phyloP scores from a whole-genome alignment of 1,140 invertebrate species.

The Lepidurus arcticus region DNA sequence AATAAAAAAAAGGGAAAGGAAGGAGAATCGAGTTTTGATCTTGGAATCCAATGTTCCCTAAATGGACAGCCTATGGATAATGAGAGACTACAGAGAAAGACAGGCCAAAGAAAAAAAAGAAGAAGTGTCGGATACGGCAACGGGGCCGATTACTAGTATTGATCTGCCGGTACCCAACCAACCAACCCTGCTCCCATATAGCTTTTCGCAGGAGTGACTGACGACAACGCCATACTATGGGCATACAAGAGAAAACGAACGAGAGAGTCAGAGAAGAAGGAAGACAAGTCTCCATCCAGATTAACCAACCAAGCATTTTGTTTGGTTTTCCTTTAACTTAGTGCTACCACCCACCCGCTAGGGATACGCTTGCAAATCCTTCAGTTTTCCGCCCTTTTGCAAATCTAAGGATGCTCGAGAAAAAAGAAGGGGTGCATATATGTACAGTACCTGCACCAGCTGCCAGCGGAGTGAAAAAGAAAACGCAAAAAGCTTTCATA shows the following conservation, averaged over 20 bases:
- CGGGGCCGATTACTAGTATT: constrained; percentile 10
- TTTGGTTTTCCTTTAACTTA: neutral
- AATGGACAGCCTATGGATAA: constrained; percentile 3
- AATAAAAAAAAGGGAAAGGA: neutral
- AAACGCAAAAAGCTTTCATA: too few species aligned
- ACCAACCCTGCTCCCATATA: neutral
- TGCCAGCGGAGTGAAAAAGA: too few species aligned
- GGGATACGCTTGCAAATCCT: neutral
- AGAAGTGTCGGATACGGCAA: neutral
- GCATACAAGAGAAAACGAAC: neutral
- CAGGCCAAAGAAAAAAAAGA: neutral
- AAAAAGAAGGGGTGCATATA: too few species aligned
- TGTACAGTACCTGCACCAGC: too few species aligned
- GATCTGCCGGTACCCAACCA: neutral
- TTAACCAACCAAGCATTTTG: constrained; percentile 16
- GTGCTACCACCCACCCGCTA: neutral
- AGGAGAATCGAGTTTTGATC: neutral
- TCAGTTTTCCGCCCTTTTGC: neutral
- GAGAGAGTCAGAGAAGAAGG: neutral
- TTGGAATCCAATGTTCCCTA: neutral
- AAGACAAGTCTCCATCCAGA: neutral
- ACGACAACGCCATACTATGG: neutral
- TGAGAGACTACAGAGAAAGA: neutral
- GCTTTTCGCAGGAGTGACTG: neutral
- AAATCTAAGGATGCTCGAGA: too few species aligned